Evolutionary conservation across 2,888 invertebrate species (phyloP).

Genomic region (Philonicus albiceps): DNA sequence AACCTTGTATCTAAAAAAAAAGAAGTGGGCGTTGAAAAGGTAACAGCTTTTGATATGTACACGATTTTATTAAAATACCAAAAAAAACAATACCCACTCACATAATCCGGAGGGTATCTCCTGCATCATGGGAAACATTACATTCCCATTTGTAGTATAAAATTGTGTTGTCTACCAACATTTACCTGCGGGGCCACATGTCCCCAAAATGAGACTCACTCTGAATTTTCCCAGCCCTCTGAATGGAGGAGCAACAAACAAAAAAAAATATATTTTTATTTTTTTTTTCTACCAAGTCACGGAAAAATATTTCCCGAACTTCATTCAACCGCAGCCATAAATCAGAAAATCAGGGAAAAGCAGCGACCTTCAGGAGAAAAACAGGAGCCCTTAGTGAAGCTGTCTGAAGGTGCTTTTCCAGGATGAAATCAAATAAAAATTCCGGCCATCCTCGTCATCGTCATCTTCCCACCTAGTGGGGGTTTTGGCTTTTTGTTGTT

Average conservation of each 20-base stretch:
- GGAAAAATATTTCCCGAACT: background rate
- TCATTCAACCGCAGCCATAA: background rate
- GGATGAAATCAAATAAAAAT: background rate
- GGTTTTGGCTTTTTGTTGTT: background rate
- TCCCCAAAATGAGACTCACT: background rate
- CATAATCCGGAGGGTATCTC: background rate
- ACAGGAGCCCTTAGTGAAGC: background rate
- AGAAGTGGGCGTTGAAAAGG: background rate
- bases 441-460: background rate
- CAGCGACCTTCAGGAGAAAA: background rate
- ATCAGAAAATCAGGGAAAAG: slow-evolving; percentile 19
- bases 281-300: slow-evolving; percentile 14
- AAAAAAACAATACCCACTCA: background rate
- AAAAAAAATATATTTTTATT: too few relatives aligned
- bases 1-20: background rate
- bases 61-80: background rate
- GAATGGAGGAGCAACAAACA: background rate
- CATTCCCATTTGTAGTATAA: background rate
- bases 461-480: background rate
- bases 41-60: background rate
- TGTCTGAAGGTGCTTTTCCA: background rate
- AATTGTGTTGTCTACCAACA: background rate
- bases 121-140: background rate
- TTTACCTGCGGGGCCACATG: background rate
- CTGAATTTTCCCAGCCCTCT: background rate